Evolutionary conservation across 2,797 vertebrate genomes (phyloP).

Genomic region (Pseudopleuronectes americanus): DNA sequence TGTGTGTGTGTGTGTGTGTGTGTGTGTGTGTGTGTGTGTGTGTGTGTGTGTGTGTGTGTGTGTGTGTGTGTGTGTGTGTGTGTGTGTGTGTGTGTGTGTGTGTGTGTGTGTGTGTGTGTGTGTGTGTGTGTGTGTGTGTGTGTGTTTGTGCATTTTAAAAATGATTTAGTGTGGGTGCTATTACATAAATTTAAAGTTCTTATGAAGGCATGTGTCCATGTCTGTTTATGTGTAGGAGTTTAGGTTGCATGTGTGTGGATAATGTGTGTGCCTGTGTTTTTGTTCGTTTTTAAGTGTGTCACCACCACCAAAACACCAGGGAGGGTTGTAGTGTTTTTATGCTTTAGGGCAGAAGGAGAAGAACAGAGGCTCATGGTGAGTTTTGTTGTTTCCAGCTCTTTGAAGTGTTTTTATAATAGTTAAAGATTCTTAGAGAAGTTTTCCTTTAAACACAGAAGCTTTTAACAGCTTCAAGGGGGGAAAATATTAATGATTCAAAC

Average conservation of each 20-base stretch:
- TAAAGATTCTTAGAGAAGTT: neutral
- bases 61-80: constrained; percentile 23
- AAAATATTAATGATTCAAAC: neutral
- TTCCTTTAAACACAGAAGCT: neutral
- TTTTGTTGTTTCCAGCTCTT: constrained; percentile 6
- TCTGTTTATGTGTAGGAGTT: constrained; percentile 13
- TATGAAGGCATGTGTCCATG: neutral
- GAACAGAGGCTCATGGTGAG: neutral
- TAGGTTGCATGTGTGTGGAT: neutral
- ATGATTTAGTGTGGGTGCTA: constrained; percentile 11
- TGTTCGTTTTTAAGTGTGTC: constrained; percentile 11
- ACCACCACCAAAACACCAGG: neutral
- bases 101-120: constrained; percentile 23
- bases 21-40: constrained; percentile 23
- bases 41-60: constrained; percentile 23
- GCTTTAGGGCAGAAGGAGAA: constrained; percentile 10
- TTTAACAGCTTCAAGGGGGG: neutral
- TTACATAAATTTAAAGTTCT: constrained; percentile 22
- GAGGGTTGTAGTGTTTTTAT: constrained; percentile 4
- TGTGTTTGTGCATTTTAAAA: constrained; percentile 13
- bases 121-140: constrained; percentile 14
- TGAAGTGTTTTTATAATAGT: constrained; percentile 13
- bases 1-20: constrained; percentile 23
- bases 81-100: constrained; percentile 23
- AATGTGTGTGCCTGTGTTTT: constrained; percentile 8